A percentile compares a stretch with the other conserved stretches of the same genome.
These are phyloP conservation scores for Latheticus oryzae DNA, from an alignment of 2,888 invertebrate species.

Conservation along the genomic window DNA sequence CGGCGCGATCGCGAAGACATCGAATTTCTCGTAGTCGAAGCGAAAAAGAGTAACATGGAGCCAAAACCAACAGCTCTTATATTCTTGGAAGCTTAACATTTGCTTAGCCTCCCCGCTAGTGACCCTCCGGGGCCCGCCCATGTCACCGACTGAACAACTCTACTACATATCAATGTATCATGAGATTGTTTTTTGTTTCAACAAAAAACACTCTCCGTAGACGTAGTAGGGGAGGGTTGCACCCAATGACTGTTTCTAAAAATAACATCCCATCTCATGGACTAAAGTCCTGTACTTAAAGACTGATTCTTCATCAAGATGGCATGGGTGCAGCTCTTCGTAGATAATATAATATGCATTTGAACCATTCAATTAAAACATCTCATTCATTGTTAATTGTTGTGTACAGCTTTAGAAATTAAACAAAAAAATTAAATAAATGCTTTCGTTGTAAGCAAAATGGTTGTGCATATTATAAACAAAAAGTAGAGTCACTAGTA, in stretches of 20 bases:
- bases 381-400: constrained; percentile 61
- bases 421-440: too few species aligned
- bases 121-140: constrained; percentile 74
- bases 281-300: constrained; percentile 11
- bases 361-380: constrained; percentile 59
- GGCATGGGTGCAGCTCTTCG: constrained; percentile 45
- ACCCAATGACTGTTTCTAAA: constrained; percentile 14
- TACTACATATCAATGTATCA: constrained; percentile 51
- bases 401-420: constrained; percentile 63
- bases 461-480: constrained; percentile 66
- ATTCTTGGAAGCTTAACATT: constrained; percentile 93
- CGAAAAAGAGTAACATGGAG: constrained; percentile 91
- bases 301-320: too few species aligned
- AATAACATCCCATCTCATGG: constrained; percentile 7
- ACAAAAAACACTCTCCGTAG: constrained; percentile 42
- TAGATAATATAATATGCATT: constrained; percentile 63
- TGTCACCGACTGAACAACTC: constrained; percentile 71
- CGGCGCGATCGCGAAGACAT: constrained; percentile 88
- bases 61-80: constrained; percentile 91
- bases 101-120: constrained; percentile 88
- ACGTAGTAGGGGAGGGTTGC: constrained; percentile 49
- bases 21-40: constrained; percentile 93
- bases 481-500: constrained; percentile 55
- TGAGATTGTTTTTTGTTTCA: constrained; percentile 28
- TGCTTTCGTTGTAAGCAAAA: constrained; percentile 60